Percentiles rank a stretch among this genome's conserved stretches.
Evolutionary conservation across 1,140 invertebrate genomes (phyloP).

Genomic region (Diorhabda carinulata): DNA sequence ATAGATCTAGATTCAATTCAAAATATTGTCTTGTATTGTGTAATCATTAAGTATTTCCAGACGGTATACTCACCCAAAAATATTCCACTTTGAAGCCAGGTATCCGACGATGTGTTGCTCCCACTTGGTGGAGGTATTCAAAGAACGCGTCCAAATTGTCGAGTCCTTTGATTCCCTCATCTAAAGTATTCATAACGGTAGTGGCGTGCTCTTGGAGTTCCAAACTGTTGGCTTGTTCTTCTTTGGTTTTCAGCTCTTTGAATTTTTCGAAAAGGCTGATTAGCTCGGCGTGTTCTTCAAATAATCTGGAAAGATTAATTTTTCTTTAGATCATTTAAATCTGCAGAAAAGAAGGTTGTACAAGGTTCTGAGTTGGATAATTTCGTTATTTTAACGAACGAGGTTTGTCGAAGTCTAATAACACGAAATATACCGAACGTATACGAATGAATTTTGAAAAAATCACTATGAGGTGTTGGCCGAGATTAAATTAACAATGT

Average conservation of each 20-base stretch:
- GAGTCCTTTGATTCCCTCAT: constrained; percentile 79
- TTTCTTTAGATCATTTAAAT: too few species aligned
- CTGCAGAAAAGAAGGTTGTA: too few species aligned
- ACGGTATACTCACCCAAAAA: constrained; percentile 71
- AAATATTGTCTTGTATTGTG: too few species aligned
- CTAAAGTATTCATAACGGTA: constrained; percentile 83
- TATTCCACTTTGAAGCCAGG: constrained; percentile 80
- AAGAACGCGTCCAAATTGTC: constrained; percentile 82
- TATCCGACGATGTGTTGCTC: constrained; percentile 76
- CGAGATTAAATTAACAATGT: too few species aligned
- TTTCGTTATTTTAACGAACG: too few species aligned
- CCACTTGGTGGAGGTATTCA: constrained; percentile 75
- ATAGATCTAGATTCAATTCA: too few species aligned
- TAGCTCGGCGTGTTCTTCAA: constrained; percentile 81
- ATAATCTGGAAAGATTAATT: constrained; percentile 61
- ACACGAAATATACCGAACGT: too few species aligned
- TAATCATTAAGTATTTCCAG: background rate
- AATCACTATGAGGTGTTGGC: too few species aligned
- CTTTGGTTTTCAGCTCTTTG: constrained; percentile 69
- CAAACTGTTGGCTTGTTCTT: constrained; percentile 74
- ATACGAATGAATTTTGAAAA: too few species aligned
- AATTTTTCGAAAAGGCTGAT: constrained; percentile 80
- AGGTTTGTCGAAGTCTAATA: too few species aligned
- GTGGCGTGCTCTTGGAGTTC: constrained; percentile 82
- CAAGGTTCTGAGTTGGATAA: too few species aligned